Evolutionary conservation across 2,797 vertebrate genomes (phyloP).

Genomic region (Phrynocephalus forsythii): DNA sequence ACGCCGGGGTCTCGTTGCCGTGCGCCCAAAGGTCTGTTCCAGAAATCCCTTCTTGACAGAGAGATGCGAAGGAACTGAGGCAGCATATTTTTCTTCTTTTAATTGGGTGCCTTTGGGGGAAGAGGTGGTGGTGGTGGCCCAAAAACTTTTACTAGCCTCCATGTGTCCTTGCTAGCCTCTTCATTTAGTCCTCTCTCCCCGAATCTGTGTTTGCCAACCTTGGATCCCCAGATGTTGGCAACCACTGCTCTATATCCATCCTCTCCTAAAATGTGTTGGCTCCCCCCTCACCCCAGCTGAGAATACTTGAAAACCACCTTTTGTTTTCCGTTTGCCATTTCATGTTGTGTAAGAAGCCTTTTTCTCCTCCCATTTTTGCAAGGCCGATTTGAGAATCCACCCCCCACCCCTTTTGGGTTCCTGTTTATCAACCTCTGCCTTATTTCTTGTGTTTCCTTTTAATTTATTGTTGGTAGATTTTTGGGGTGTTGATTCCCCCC

Average conservation of each 20-base stretch:
- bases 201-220: no score
- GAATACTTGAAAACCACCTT: conserved; percentile 75
- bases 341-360: conserved; percentile 42
- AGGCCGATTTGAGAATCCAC: conserved; percentile 36
- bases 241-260: neutral
- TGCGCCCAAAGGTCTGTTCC: conserved; percentile 61
- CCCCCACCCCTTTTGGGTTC: no score
- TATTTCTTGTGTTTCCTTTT: conserved; percentile 66
- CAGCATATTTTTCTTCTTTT: conserved; percentile 67
- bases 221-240: no score
- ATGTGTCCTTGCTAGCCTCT: conserved; percentile 22
- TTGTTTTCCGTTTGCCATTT: conserved; percentile 30
- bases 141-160: conserved; percentile 48
- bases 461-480: conserved; percentile 74
- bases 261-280: conserved; percentile 58
- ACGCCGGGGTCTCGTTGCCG: conserved; percentile 28
- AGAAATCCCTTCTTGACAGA: conserved; percentile 49
- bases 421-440: conserved; percentile 45
- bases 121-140: conserved; percentile 56
- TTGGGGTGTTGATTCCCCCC: conserved; percentile 26
- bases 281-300: conserved; percentile 63
- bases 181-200: accelerated
- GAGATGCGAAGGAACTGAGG: conserved; percentile 33
- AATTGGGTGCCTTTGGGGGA: conserved; percentile 73
- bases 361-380: neutral